phyloP scores from a whole-genome alignment of 2,888 invertebrate genomes.

The Napeogenes sylphis region DNA sequence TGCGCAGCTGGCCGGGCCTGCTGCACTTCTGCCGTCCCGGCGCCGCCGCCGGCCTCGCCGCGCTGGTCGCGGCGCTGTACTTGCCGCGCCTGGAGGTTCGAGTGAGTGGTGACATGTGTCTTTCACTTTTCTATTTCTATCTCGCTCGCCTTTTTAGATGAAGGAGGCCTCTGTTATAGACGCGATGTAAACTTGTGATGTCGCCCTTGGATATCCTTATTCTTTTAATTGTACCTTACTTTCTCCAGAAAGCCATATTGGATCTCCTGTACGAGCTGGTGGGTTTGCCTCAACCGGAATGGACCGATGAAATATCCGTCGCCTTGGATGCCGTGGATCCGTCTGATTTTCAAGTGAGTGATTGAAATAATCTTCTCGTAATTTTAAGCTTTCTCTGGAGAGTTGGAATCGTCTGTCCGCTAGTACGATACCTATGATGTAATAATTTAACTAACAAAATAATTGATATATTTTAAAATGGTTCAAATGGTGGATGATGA shows the following conservation, averaged over 20 bases:
- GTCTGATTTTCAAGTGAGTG: conserved; percentile 81
- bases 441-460: no score
- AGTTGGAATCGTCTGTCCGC: no score
- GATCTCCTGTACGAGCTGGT: conserved; percentile 94
- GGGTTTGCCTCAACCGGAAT: conserved; percentile 90
- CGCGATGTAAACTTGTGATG: no score
- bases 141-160: no score
- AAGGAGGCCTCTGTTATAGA: no score
- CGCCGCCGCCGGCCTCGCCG: conserved; percentile 84
- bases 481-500: no score
- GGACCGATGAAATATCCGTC: conserved; percentile 94
- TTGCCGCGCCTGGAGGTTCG: conserved; percentile 93
- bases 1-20: conserved; percentile 95
- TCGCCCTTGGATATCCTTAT: no score
- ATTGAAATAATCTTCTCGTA: not conserved
- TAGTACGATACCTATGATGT: no score
- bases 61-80: conserved; percentile 87
- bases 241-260: conserved; percentile 89
- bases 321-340: conserved; percentile 94
- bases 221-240: not conserved
- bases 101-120: conserved; percentile 75
- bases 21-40: conserved; percentile 90
- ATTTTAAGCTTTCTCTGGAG: conserved; percentile 10
- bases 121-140: no score
- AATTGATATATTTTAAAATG: no score